These are phyloP conservation scores for Notothenia rossii DNA, from an alignment of 2,113 vertebrate genomes.

Conservation along the genomic window DNA sequence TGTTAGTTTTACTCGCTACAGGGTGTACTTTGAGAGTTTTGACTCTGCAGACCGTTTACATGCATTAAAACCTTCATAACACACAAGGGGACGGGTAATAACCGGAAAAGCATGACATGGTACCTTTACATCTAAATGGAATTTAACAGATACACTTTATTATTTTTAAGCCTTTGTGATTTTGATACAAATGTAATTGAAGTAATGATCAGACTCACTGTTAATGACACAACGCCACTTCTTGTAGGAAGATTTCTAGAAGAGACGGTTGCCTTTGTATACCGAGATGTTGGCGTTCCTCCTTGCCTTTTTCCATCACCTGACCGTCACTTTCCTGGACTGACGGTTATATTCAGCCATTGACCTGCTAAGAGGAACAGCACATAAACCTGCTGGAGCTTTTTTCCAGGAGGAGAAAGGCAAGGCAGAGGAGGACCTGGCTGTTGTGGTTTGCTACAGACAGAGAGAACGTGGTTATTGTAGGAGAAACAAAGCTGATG, in stretches of 20 bases:
- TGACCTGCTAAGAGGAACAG: slow-evolving; percentile 62
- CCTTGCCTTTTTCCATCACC: slow-evolving; percentile 28
- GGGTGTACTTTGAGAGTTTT: too few relatives aligned
- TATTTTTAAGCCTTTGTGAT: neutral
- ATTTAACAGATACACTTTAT: neutral
- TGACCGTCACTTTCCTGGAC: slow-evolving; percentile 47
- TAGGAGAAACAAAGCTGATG: slow-evolving; percentile 48
- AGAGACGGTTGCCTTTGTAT: slow-evolving; percentile 53
- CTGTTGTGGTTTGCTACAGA: slow-evolving; percentile 44
- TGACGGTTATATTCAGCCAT: slow-evolving; percentile 51
- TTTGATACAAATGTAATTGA: neutral
- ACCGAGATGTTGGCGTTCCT: slow-evolving; percentile 32
- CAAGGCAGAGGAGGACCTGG: slow-evolving; percentile 47
- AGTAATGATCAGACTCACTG: slow-evolving; percentile 19
- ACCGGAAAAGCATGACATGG: too few relatives aligned
- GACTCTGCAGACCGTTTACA: too few relatives aligned
- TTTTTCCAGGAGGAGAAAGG: slow-evolving; percentile 44
- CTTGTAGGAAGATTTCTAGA: slow-evolving; percentile 36
- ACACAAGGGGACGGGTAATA: too few relatives aligned
- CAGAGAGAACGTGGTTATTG: slow-evolving; percentile 37
- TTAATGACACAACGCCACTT: slow-evolving; percentile 38
- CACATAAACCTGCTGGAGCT: slow-evolving; percentile 43
- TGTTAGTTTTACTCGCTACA: too few relatives aligned
- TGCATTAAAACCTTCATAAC: too few relatives aligned
- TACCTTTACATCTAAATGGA: neutral